Evolutionary conservation across 30 jellyfish, hydroid and myxozoan genomes (phyloP).

Genomic region (Aurelia sp.): DNA sequence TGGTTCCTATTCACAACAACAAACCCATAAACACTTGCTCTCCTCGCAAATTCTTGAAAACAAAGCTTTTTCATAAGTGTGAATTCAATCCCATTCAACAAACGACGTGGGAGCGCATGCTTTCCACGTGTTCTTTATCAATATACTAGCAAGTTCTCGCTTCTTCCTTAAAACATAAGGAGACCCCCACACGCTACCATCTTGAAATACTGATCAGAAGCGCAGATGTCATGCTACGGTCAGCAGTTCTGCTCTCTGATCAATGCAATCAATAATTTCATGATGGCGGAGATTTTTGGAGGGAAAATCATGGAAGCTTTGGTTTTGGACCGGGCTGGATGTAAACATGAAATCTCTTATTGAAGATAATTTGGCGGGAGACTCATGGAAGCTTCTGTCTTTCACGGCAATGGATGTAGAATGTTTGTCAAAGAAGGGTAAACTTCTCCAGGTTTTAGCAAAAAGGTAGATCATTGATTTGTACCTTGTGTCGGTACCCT

Average conservation of each 20-base stretch:
- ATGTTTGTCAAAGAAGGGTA: no score
- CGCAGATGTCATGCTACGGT: slow-evolving; percentile 67
- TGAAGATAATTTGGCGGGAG: no score
- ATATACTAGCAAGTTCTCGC: not conserved
- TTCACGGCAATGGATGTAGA: no score
- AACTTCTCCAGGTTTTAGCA: no score
- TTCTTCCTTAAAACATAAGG: not conserved
- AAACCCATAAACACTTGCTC: slow-evolving; percentile 4
- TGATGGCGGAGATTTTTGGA: slow-evolving; percentile 59
- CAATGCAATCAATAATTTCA: slow-evolving; percentile 61
- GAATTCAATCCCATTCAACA: slow-evolving; percentile 33
- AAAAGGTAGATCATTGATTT: no score
- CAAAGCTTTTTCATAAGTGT: slow-evolving; percentile 22
- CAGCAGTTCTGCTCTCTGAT: slow-evolving; percentile 48
- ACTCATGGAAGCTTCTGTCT: no score
- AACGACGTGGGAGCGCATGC: slow-evolving; percentile 65
- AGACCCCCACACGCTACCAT: slow-evolving; percentile 35
- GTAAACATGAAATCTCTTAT: no score
- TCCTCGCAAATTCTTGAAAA: slow-evolving; percentile 10
- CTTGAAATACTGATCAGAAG: not conserved
- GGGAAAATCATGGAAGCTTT: slow-evolving; percentile 20
- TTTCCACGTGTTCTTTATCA: slow-evolving; percentile 50
- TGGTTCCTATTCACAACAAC: not conserved
- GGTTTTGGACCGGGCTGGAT: no score
- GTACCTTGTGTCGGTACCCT: no score